A percentile compares a stretch with the other conserved stretches of the same genome.
These are phyloP conservation scores for Tylochromis polylepis DNA, from an alignment of 2,113 vertebrate genomes.

Conservation along the genomic window DNA sequence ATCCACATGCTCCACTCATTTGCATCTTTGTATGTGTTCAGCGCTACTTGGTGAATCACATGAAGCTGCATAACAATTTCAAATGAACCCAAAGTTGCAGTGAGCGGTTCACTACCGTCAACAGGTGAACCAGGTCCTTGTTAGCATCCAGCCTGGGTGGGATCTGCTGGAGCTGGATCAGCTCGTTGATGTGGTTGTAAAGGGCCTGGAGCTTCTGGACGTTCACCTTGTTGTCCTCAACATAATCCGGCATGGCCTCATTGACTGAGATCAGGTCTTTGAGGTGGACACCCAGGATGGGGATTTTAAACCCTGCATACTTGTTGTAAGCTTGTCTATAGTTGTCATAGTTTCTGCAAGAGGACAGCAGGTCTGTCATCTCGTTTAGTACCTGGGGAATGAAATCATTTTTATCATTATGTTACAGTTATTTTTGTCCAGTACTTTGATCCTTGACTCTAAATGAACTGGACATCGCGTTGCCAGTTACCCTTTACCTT, in stretches of 20 bases:
- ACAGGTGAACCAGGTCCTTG: constrained; percentile 91
- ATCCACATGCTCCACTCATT: constrained; percentile 50
- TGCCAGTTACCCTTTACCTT: constrained; percentile 75
- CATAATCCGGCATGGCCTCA: constrained; percentile 89
- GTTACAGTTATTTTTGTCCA: neutral
- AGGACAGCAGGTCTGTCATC: constrained; percentile 95
- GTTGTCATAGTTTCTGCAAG: constrained; percentile 90
- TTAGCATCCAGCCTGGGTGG: constrained; percentile 88
- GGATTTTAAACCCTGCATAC: constrained; percentile 88
- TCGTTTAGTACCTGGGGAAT: constrained; percentile 84
- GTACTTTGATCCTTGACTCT: neutral
- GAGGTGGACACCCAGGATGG: constrained; percentile 92
- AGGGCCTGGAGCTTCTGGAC: constrained; percentile 89
- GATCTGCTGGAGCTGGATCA: constrained; percentile 88
- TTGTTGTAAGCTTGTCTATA: constrained; percentile 85
- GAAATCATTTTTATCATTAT: neutral
- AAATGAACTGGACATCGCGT: neutral
- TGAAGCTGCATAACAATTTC: neutral
- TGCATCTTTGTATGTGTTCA: constrained; percentile 35
- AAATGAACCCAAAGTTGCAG: neutral
- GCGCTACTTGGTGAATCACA: constrained; percentile 19
- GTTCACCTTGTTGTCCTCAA: constrained; percentile 89
- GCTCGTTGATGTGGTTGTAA: constrained; percentile 89
- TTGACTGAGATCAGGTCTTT: constrained; percentile 93
- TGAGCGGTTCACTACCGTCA: constrained; percentile 76